phyloP scores from a whole-genome alignment of 2,888 invertebrate species.

The Helobdella robusta region DNA sequence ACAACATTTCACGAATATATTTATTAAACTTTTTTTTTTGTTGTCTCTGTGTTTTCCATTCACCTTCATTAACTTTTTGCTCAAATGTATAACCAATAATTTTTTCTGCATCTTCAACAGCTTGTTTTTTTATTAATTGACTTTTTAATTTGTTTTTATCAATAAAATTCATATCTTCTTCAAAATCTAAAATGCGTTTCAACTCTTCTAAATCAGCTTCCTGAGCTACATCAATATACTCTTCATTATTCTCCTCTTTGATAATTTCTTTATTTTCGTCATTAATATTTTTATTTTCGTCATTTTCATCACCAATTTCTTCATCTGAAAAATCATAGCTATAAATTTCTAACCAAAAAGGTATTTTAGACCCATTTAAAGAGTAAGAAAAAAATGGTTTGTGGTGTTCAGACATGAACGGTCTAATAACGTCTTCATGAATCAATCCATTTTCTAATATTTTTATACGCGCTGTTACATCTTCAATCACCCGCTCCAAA shows the following conservation, averaged over 20 bases:
- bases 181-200: neutral
- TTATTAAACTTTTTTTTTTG: constrained; percentile 30
- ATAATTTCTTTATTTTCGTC: neutral
- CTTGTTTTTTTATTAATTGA: neutral
- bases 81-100: neutral
- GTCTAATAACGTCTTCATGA: constrained; percentile 36
- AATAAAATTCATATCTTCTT: constrained; percentile 1
- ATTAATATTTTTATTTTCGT: too few relatives aligned
- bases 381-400: too few relatives aligned
- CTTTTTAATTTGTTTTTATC: neutral
- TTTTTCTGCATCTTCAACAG: neutral
- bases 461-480: constrained; percentile 26
- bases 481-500: constrained; percentile 23
- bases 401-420: too few relatives aligned
- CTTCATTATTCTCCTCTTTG: constrained; percentile 12
- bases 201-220: constrained; percentile 14
- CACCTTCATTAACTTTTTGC: neutral
- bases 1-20: constrained; percentile 29
- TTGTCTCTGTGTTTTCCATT: constrained; percentile 23
- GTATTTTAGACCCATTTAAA: too few relatives aligned
- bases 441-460: constrained; percentile 37
- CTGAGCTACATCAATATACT: constrained; percentile 5
- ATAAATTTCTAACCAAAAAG: too few relatives aligned
- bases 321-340: too few relatives aligned
- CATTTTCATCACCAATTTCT: too few relatives aligned